Evolutionary conservation across 1,140 invertebrate genomes (phyloP).

Genomic region (Lethrus apterus): DNA sequence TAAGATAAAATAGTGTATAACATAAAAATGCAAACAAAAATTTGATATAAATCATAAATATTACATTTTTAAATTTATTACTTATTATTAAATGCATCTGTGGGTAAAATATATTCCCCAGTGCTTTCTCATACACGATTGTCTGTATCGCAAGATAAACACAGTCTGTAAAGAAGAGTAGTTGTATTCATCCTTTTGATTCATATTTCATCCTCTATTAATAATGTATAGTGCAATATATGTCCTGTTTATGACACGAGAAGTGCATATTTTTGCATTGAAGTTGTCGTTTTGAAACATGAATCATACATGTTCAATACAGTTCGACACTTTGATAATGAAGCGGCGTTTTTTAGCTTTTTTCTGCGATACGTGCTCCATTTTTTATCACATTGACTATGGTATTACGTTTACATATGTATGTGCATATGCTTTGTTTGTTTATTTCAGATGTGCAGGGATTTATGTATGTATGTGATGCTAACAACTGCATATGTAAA

Average conservation of each 20-base stretch:
- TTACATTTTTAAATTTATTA: background rate
- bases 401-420: constrained; percentile 14
- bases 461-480: background rate
- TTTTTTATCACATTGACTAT: constrained; percentile 11
- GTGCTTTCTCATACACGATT: too few species aligned
- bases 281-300: constrained; percentile 38
- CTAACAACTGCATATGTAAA: constrained; percentile 13
- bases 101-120: background rate
- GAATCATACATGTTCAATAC: constrained; percentile 39
- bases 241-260: constrained; percentile 38
- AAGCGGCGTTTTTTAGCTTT: constrained; percentile 32
- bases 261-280: constrained; percentile 41
- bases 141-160: too few species aligned
- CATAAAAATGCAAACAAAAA: too few species aligned
- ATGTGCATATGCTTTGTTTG: constrained; percentile 10
- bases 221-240: constrained; percentile 39
- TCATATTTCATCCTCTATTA: constrained; percentile 38
- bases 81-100: background rate
- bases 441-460: background rate
- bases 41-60: background rate
- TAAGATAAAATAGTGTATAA: too few species aligned
- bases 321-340: constrained; percentile 41
- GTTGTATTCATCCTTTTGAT: constrained; percentile 28
- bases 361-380: constrained; percentile 7
- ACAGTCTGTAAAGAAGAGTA: background rate